Conservation (phyloP, 1,140 invertebrate genomes). For the Philotrypesis tridentata region DNA sequence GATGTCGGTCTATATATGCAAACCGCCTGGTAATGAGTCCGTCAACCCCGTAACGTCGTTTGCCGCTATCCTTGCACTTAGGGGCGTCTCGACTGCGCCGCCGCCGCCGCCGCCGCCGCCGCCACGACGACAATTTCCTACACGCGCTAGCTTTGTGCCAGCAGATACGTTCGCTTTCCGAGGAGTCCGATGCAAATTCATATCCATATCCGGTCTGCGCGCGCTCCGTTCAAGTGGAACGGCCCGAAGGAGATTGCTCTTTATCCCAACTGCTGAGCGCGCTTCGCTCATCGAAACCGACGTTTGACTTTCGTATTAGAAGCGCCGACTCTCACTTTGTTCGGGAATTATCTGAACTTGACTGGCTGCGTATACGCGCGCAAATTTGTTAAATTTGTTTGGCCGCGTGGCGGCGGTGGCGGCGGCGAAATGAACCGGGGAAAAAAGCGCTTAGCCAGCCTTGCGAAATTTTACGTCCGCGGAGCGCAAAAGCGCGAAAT, state of each 20-base stretch:
- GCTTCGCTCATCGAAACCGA: background rate
- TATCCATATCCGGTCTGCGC: constrained; percentile 33
- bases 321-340: background rate
- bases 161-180: constrained; percentile 23
- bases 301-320: constrained; percentile 11
- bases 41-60: constrained; percentile 72
- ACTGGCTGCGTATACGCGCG: background rate
- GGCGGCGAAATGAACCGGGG: background rate
- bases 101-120: constrained; percentile 50
- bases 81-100: constrained; percentile 50
- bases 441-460: background rate
- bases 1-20: constrained; percentile 68
- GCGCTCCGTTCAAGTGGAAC: background rate
- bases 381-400: constrained; percentile 3
- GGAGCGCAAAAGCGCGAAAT: background rate
- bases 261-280: constrained; percentile 1
- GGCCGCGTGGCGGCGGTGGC: no score
- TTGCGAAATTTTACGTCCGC: background rate
- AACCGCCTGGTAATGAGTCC: constrained; percentile 72
- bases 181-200: constrained; percentile 21
- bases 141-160: constrained; percentile 62
- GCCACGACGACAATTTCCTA: constrained; percentile 65
- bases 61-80: constrained; percentile 72
- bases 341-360: background rate
- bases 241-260: background rate